Conservation (phyloP, 2,797 vertebrate genomes). For the Fratercula arctica region DNA sequence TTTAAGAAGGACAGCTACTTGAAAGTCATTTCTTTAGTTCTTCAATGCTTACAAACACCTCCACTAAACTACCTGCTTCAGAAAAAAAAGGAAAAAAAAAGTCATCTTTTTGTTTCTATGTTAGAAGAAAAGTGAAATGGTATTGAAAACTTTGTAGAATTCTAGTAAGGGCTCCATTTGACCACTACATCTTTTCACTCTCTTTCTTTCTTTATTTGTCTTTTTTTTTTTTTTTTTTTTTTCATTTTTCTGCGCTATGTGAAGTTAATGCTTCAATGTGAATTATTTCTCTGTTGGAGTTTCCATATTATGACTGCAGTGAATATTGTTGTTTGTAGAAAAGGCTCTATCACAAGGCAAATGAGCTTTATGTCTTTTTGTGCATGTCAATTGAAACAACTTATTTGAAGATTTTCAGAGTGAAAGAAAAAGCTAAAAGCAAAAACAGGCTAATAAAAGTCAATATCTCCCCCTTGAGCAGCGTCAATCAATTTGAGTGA, state of each 20-base stretch:
- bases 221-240: neutral
- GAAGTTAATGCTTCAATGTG: neutral
- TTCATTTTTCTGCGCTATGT: neutral
- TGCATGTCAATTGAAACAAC: slow-evolving; percentile 8
- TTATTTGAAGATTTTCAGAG: slow-evolving; percentile 24
- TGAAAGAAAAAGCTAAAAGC: slow-evolving; percentile 19
- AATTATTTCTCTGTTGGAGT: neutral
- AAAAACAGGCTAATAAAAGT: slow-evolving; percentile 54
- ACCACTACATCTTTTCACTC: neutral
- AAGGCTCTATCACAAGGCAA: neutral
- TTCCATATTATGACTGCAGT: neutral
- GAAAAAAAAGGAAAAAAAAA: neutral
- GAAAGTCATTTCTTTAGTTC: neutral
- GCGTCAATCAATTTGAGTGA: slow-evolving; percentile 35
- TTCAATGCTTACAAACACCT: neutral
- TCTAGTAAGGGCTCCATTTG: neutral
- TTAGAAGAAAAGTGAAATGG: neutral
- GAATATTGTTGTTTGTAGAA: neutral
- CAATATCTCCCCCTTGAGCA: slow-evolving; percentile 27
- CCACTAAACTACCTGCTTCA: neutral
- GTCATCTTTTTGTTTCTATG: neutral
- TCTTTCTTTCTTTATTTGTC: neutral
- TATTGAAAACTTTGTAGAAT: neutral
- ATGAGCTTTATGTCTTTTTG: slow-evolving; percentile 1
- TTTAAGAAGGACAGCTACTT: neutral